Base-by-base conservation (phyloP, 2,113 vertebrate species). In the Upupa epops region DNA sequence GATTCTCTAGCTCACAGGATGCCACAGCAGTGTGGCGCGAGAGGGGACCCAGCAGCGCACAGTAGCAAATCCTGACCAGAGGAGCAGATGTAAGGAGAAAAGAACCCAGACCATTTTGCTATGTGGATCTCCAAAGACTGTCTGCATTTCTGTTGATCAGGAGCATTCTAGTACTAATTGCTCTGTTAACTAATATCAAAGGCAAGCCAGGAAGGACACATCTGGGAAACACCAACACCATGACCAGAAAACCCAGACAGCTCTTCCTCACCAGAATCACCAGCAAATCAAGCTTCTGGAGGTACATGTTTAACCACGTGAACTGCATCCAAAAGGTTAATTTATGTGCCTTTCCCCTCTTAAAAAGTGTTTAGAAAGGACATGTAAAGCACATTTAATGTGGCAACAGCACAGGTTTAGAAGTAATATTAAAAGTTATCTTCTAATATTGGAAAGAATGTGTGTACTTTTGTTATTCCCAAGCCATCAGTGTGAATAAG, bases 21-120 rank as follows among this genome's bases (percentile, higher is more conserved):
- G 56, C 25, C 17, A 56, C 49, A 36, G 31, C 32, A 22, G 19
- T 2, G 2, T 1, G 5, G 42, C 13, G 2, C 0, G 36, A 59
- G 31, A 13, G 32, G n/a, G 8, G 7, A 45, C 24, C 17, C 28
- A 31, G 56, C 17, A 78, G 13, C 25, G 10, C 22, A 25, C 9
- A 28, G 28, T 1, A 8, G 40, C 18, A 72, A 81, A 17, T 2
- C 3, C 77, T 29, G 51, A 48, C 18, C 2, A 28, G 16, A 66
- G 65, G 54, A n/a, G 34, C 0, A 0, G 20, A 29, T 15, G 24
- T 13, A 75, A 87, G 32, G 46, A 63, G n/a, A 51, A 51, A 68
- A 83, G 60, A 22, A 0, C 3, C 40, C 51, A 6, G 26, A 2
- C 26, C 37, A 24, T 46, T 51, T 58, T 76, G 25, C 32, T 22